Evolutionary conservation across 2,797 vertebrate species (phyloP).

Genomic region (Telmatherina bonti): DNA sequence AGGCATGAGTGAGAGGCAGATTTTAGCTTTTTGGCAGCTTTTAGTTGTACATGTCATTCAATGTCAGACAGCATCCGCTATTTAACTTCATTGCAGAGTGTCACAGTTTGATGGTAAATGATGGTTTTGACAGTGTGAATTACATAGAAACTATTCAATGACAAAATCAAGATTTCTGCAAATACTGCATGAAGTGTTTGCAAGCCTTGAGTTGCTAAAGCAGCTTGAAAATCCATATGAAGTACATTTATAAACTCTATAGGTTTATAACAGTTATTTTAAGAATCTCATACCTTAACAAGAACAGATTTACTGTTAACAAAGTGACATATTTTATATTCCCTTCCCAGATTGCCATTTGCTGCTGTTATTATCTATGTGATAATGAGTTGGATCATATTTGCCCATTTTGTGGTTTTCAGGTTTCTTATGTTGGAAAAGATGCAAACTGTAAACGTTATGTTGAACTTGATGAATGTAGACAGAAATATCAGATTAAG

Average conservation of each 20-base stretch:
- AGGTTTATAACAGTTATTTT: conserved; percentile 14
- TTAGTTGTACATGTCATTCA: conserved; percentile 61
- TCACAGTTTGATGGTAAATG: conserved; percentile 63
- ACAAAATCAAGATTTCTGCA: conserved; percentile 32
- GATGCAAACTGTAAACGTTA: neutral
- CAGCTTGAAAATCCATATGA: conserved; percentile 29
- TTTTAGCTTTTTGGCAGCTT: conserved; percentile 41
- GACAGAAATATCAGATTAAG: no score
- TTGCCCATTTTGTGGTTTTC: neutral
- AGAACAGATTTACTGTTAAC: conserved; percentile 13
- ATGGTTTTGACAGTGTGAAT: conserved; percentile 59
- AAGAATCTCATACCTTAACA: conserved; percentile 11
- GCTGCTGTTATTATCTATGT: neutral
- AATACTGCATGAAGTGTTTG: conserved; percentile 25
- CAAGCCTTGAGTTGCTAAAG: conserved; percentile 20
- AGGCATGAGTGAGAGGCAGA: conserved; percentile 39
- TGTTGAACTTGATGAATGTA: no score
- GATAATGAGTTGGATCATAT: neutral
- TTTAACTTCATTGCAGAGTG: conserved; percentile 43
- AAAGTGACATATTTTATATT: conserved; percentile 38
- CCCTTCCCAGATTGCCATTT: conserved; percentile 25
- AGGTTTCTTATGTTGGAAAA: neutral
- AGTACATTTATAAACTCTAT: neutral
- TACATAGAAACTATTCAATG: conserved; percentile 45
- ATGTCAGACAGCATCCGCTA: conserved; percentile 48